Evolutionary conservation across 1,140 invertebrate species (phyloP).

Genomic region (Drosophila lacertosa): DNA sequence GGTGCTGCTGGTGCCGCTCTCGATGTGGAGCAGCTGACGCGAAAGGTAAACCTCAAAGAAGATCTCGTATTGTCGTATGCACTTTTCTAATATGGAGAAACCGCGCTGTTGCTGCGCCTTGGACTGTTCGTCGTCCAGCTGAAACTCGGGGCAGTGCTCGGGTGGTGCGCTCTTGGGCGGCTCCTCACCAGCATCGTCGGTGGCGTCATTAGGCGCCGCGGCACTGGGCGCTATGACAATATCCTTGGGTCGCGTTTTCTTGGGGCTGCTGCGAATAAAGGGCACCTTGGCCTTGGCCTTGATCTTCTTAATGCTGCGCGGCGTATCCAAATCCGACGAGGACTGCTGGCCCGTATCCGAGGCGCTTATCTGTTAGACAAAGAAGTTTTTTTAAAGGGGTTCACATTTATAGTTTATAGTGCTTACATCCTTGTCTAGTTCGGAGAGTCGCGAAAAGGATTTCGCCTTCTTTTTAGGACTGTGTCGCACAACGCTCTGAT

Average conservation of each 20-base stretch:
- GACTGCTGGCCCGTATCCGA: conserved; percentile 78
- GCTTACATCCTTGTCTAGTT: conserved; percentile 85
- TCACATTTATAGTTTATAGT: conserved; percentile 64
- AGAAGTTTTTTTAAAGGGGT: neutral
- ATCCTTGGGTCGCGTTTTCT: conserved; percentile 71
- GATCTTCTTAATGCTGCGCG: conserved; percentile 78
- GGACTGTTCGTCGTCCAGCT: conserved; percentile 64
- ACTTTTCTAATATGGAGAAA: conserved; percentile 86
- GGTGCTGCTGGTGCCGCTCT: conserved; percentile 16
- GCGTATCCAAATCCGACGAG: conserved; percentile 79
- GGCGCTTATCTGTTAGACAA: conserved; percentile 57
- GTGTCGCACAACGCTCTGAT: conserved; percentile 85
- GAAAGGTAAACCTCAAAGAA: conserved; percentile 85
- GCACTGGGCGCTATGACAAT: conserved; percentile 49
- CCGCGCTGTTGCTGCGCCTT: conserved; percentile 63
- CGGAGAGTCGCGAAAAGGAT: conserved; percentile 85
- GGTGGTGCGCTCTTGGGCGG: conserved; percentile 70
- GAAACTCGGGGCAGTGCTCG: conserved; percentile 48
- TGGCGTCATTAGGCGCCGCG: neutral
- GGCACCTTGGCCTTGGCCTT: conserved; percentile 74
- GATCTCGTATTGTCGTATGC: conserved; percentile 88
- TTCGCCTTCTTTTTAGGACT: conserved; percentile 85
- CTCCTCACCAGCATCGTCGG: conserved; percentile 49
- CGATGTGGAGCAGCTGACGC: conserved; percentile 65
- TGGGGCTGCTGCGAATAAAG: conserved; percentile 71